A percentile compares a stretch with the other conserved stretches of the same genome.
These are phyloP conservation scores for Haliclona indistincta DNA, from an alignment of 37 sponge, comb jelly and placozoan genomes.

Conservation along the genomic window DNA sequence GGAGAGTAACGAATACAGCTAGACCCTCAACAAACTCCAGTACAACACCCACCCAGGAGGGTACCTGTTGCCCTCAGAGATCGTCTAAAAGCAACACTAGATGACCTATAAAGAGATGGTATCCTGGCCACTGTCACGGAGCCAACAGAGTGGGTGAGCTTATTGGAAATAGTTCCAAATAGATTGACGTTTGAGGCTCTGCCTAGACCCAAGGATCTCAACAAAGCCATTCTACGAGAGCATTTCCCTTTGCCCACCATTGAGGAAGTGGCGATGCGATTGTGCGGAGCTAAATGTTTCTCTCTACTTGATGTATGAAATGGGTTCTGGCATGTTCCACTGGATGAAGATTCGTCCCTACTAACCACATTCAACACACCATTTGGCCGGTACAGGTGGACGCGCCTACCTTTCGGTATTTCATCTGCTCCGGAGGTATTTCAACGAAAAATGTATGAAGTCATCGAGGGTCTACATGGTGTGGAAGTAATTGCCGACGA, in stretches of 20 bases:
- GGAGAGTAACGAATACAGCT: conserved; percentile 28
- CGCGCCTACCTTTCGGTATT: conserved; percentile 51
- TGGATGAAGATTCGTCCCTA: conserved; percentile 22
- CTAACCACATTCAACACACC: conserved; percentile 61
- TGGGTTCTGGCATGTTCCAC: conserved; percentile 50
- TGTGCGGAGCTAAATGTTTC: conserved; percentile 40
- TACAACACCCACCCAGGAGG: conserved; percentile 22
- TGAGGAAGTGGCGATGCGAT: conserved; percentile 32
- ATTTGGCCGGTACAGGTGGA: conserved; percentile 46
- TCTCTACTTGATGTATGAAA: conserved; percentile 50
- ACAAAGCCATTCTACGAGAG: conserved; percentile 49
- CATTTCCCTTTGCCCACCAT: conserved; percentile 45
- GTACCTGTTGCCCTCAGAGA: conserved; percentile 31
- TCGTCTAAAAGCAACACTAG: conserved; percentile 27
- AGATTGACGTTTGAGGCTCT: conserved; percentile 31
- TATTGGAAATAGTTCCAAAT: conserved; percentile 38
- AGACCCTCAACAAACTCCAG: background rate
- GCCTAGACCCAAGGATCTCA: conserved; percentile 38
- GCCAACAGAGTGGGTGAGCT: conserved; percentile 59
- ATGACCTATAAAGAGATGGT: conserved; percentile 27
- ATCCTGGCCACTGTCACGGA: conserved; percentile 39
- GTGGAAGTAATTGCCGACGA: conserved; percentile 38
- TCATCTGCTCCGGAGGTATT: conserved; percentile 50
- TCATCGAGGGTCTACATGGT: conserved; percentile 31
- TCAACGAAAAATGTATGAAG: conserved; percentile 38